These are phyloP conservation scores for Itoplectis maculator DNA, from an alignment of 2,888 invertebrate genomes.

Conservation along the genomic window DNA sequence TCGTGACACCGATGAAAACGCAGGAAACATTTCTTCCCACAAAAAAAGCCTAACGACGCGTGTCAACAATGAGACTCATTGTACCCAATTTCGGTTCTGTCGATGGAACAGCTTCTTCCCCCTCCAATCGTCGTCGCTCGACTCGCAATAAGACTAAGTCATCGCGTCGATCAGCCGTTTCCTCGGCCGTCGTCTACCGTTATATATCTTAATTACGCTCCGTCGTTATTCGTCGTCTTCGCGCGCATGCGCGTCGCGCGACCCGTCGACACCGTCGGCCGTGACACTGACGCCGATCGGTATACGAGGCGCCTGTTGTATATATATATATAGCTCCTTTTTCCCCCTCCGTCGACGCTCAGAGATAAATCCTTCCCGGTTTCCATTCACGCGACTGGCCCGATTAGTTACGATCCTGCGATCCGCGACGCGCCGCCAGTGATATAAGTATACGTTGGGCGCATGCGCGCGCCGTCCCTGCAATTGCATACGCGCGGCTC, in stretches of 20 bases:
- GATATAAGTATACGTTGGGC: slow-evolving; percentile 2
- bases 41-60: no score
- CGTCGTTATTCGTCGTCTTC: background rate
- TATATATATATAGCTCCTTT: no score
- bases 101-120: no score
- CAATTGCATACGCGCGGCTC: slow-evolving; percentile 19
- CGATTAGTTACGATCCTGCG: slow-evolving; percentile 42
- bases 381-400: background rate
- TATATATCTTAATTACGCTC: slow-evolving; percentile 44
- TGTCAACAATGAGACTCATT: no score
- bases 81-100: no score
- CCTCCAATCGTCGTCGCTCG: background rate
- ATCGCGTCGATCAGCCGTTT: slow-evolving; percentile 12
- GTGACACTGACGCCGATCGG: background rate
- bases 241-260: background rate
- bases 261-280: background rate
- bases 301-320: background rate
- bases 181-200: slow-evolving; percentile 19
- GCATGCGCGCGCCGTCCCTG: background rate
- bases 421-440: slow-evolving; percentile 3
- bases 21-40: no score
- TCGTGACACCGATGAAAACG: no score
- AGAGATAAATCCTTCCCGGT: background rate
- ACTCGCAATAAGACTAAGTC: background rate
- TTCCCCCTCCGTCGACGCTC: no score